Evolutionary conservation across 2,888 invertebrate genomes (phyloP).

Genomic region (Andrena camellia): DNA sequence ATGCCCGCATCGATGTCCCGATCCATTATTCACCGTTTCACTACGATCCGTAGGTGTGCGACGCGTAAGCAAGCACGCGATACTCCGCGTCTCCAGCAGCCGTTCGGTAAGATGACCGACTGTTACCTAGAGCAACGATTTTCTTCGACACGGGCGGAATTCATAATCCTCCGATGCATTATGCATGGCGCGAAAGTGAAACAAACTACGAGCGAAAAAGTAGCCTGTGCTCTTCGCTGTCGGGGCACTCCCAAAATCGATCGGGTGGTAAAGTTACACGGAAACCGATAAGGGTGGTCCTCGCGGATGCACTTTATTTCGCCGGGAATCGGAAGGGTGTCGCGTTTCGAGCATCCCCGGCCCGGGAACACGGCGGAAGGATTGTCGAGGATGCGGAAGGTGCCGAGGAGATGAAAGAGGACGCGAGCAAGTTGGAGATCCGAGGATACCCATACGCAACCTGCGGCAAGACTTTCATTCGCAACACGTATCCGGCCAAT

Average conservation of each 20-base stretch:
- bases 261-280: constrained; percentile 20
- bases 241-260: constrained; percentile 36
- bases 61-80: neutral
- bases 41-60: neutral
- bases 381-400: too few relatives aligned
- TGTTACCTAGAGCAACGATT: constrained; percentile 46
- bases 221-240: constrained; percentile 6
- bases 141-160: constrained; percentile 34
- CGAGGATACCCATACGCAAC: constrained; percentile 43
- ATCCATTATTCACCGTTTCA: neutral
- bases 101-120: neutral
- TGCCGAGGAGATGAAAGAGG: neutral
- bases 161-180: constrained; percentile 48
- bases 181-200: constrained; percentile 60
- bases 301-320: constrained; percentile 3
- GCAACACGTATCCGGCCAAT: constrained; percentile 74
- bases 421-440: neutral
- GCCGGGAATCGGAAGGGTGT: neutral
- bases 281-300: constrained; percentile 6
- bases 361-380: too few relatives aligned
- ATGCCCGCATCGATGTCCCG: constrained; percentile 3
- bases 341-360: neutral
- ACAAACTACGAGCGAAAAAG: constrained; percentile 53
- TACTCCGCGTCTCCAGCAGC: neutral
- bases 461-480: constrained; percentile 60